Conservation (phyloP, 2,113 vertebrate genomes). For the Typhlomys cinereus region DNA sequence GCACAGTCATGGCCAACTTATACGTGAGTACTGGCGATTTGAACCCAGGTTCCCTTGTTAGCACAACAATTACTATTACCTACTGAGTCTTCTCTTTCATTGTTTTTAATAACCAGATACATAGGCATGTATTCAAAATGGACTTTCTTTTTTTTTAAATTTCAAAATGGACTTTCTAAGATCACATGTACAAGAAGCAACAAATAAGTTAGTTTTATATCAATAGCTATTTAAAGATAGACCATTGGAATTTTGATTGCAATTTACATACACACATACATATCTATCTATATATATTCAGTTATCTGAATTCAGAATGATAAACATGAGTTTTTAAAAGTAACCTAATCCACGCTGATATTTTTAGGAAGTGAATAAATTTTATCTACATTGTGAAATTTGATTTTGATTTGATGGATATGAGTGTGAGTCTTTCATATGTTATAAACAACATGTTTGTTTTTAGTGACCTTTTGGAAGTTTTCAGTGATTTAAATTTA, state of each 20-base stretch:
- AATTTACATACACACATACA: too few relatives aligned
- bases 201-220: constrained; percentile 1
- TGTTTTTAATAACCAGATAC: neutral
- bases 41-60: too few relatives aligned
- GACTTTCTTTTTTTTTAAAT: too few relatives aligned
- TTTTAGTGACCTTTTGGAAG: neutral
- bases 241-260: neutral
- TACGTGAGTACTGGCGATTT: too few relatives aligned
- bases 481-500: neutral
- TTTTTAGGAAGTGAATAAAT: constrained; percentile 18
- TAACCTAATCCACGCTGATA: neutral
- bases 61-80: too few relatives aligned
- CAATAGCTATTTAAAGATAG: neutral
- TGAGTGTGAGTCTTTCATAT: neutral
- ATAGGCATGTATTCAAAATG: neutral
- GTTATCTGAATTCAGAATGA: neutral
- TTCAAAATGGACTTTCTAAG: too few relatives aligned
- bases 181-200: neutral
- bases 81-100: too few relatives aligned
- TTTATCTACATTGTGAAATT: neutral
- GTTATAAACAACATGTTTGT: neutral
- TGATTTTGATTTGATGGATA: neutral
- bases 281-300: neutral
- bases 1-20: too few relatives aligned
- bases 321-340: neutral